phyloP scores from a whole-genome alignment of 2,113 vertebrate genomes.

The Trichomycterus rosablanca region DNA sequence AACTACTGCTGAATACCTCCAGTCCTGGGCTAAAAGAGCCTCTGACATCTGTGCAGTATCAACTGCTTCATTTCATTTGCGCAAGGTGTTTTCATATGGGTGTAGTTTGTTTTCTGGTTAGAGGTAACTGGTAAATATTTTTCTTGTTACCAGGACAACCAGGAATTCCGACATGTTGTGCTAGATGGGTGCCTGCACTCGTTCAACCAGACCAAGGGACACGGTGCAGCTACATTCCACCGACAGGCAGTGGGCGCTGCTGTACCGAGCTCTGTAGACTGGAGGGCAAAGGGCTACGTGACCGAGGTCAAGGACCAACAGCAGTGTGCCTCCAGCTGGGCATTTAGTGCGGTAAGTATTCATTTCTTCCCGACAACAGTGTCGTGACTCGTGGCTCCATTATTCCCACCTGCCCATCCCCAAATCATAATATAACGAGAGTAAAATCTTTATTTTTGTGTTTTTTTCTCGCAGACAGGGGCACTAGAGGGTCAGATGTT shows the following conservation, averaged over 20 bases:
- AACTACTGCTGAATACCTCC: too few species aligned
- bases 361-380: too few species aligned
- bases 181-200: conserved; percentile 54
- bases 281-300: conserved; percentile 39
- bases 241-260: background rate
- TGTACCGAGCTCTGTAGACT: conserved; percentile 48
- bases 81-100: too few species aligned
- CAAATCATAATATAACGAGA: too few species aligned
- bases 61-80: too few species aligned
- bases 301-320: conserved; percentile 37
- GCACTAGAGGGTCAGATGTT: conserved; percentile 70
- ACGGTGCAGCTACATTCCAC: conserved; percentile 51
- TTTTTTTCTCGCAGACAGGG: conserved; percentile 62
- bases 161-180: conserved; percentile 60
- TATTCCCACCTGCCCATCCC: too few species aligned
- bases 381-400: too few species aligned
- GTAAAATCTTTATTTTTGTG: too few species aligned
- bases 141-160: conserved; percentile 56
- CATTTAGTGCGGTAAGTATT: conserved; percentile 47
- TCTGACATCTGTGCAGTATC: background rate
- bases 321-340: conserved; percentile 41
- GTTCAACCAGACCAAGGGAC: conserved; percentile 58
- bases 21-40: too few species aligned
- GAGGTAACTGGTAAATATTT: too few species aligned
- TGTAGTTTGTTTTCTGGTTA: too few species aligned